phyloP scores from a whole-genome alignment of 2,888 invertebrate species.

The Troilus luridus region DNA sequence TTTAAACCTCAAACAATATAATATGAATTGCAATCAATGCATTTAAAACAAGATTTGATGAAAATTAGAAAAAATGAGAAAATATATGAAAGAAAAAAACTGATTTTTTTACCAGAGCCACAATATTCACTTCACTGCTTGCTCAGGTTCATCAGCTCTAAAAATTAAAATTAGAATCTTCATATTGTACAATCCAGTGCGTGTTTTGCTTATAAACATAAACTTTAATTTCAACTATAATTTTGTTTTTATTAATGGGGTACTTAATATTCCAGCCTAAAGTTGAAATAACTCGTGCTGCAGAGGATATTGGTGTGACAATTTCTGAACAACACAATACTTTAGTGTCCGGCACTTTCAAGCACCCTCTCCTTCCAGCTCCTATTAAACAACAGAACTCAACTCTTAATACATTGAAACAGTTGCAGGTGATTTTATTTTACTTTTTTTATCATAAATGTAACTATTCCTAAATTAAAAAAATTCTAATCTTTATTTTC shows the following conservation, averaged over 20 bases:
- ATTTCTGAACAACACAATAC: not conserved
- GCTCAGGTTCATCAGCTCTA: too few relatives aligned
- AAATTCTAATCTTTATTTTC: not conserved
- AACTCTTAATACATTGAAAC: slow-evolving; percentile 53
- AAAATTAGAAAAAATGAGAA: too few relatives aligned
- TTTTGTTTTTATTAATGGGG: not conserved
- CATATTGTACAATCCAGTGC: not conserved
- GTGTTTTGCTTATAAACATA: not conserved
- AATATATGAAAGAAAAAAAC: too few relatives aligned
- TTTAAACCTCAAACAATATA: too few relatives aligned
- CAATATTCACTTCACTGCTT: too few relatives aligned
- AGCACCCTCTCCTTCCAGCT: slow-evolving; percentile 59
- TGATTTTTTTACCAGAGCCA: too few relatives aligned
- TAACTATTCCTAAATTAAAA: not conserved
- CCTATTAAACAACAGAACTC: slow-evolving; percentile 51
- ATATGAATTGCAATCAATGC: too few relatives aligned
- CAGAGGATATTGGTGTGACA: slow-evolving; percentile 46
- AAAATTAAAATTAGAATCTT: not conserved
- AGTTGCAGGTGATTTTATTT: slow-evolving; percentile 67
- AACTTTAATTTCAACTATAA: not conserved
- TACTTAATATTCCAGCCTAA: not conserved
- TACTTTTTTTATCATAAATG: not conserved
- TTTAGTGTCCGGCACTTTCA: slow-evolving; percentile 53
- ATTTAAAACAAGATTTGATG: too few relatives aligned
- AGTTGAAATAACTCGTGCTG: slow-evolving; percentile 4